These are phyloP conservation scores for Aulostomus chinensis DNA, from an alignment of 2,797 vertebrate genomes.

Conservation along the genomic window DNA sequence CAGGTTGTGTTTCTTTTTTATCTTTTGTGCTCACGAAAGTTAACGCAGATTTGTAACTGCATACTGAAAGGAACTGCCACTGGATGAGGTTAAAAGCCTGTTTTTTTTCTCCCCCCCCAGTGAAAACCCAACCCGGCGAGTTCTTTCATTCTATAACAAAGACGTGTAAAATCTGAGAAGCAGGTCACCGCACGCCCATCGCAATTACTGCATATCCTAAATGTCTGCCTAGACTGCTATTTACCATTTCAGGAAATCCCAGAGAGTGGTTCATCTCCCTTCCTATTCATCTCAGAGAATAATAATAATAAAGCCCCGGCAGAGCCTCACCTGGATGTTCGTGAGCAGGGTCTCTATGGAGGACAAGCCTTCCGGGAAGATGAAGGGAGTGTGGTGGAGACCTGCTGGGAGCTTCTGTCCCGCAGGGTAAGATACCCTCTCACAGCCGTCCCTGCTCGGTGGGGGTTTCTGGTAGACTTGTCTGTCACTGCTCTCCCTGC, in stretches of 20 bases:
- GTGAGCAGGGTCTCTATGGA: constrained; percentile 99
- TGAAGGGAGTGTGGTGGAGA: constrained; percentile 92
- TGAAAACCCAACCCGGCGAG: constrained; percentile 38
- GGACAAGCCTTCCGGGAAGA: constrained; percentile 98
- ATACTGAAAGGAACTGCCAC: constrained; percentile 9
- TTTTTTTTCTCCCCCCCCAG: background rate
- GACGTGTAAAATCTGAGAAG: constrained; percentile 66
- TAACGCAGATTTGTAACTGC: constrained; percentile 11
- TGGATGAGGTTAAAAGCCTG: constrained; percentile 24
- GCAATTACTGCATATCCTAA: constrained; percentile 62
- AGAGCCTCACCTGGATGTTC: constrained; percentile 96
- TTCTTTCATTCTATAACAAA: constrained; percentile 59
- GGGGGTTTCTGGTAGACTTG: constrained; percentile 87
- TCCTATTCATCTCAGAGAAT: constrained; percentile 60
- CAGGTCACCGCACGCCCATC: constrained; percentile 71
- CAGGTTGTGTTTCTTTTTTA: background rate
- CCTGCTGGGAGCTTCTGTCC: constrained; percentile 93
- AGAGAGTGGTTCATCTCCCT: constrained; percentile 58
- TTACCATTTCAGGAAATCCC: constrained; percentile 70
- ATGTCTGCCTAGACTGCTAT: constrained; percentile 59
- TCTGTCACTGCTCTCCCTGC: constrained; percentile 92
- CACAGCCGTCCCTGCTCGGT: constrained; percentile 82
- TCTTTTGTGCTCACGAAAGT: background rate
- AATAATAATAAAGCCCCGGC: constrained; percentile 63
- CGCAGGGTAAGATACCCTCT: constrained; percentile 89